Conservation (phyloP, 2,888 invertebrate species). For the Pristionchus japonicus region DNA sequence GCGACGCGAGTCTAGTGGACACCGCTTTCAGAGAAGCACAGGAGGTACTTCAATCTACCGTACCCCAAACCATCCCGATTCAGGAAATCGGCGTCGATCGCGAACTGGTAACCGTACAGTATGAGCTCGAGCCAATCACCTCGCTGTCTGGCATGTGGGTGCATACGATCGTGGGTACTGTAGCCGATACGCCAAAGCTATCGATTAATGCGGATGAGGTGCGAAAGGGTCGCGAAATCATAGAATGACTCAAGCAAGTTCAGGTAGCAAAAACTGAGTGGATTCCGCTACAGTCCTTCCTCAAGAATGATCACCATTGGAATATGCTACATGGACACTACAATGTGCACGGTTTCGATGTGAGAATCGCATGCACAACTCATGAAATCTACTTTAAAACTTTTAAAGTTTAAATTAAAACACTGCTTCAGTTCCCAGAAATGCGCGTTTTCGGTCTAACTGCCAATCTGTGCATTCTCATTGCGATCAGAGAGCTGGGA, state of each 20-base stretch:
- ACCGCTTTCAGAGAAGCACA: slow-evolving; percentile 44
- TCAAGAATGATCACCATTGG: slow-evolving; percentile 10
- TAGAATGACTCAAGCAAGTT: too few species aligned
- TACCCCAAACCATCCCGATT: not conserved
- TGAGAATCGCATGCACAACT: not conserved
- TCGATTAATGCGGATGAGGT: slow-evolving; percentile 27
- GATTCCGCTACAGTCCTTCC: slow-evolving; percentile 36
- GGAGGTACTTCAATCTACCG: not conserved
- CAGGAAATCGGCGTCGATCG: slow-evolving; percentile 31
- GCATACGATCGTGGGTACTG: slow-evolving; percentile 15
- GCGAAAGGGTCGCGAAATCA: not conserved
- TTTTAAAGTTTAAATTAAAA: not conserved
- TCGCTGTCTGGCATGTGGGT: slow-evolving; percentile 42
- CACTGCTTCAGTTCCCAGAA: not conserved
- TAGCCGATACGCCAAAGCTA: not conserved
- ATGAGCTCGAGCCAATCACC: slow-evolving; percentile 7
- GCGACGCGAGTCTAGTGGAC: slow-evolving; percentile 23
- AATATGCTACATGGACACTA: not conserved
- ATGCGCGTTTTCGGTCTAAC: slow-evolving; percentile 35
- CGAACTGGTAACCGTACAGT: not conserved
- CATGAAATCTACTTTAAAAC: too few species aligned
- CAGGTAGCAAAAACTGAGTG: slow-evolving; percentile 3
- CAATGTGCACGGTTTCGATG: slow-evolving; percentile 35
- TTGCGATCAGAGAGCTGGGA: slow-evolving; percentile 31
- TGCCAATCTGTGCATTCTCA: slow-evolving; percentile 40